Percentiles rank a stretch among this genome's conserved stretches.
phyloP scores from a whole-genome alignment of 2,113 vertebrate genomes.

The Brachypodius melanocephalos region DNA sequence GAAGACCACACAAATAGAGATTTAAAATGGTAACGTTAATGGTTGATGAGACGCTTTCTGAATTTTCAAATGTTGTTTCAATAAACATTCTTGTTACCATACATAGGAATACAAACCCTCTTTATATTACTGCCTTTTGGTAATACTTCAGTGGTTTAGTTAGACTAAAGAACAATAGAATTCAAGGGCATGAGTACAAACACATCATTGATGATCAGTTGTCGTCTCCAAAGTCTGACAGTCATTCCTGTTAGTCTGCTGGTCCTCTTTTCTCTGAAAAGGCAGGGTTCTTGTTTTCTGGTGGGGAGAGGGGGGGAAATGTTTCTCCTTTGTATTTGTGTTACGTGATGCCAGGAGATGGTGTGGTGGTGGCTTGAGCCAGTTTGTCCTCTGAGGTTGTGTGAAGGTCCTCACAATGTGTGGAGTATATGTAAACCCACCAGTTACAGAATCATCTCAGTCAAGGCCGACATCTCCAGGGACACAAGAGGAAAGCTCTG shows the following conservation, averaged over 20 bases:
- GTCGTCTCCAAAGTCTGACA: accelerated
- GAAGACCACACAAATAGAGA: neutral
- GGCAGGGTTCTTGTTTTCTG: neutral
- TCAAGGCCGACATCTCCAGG: neutral
- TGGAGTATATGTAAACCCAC: neutral
- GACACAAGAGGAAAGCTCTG: neutral
- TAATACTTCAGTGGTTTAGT: neutral
- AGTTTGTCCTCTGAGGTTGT: neutral
- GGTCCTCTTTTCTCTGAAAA: neutral
- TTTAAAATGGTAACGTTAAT: neutral
- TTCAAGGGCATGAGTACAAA: neutral
- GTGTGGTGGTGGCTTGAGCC: neutral
- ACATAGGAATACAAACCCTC: neutral
- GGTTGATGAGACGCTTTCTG: neutral
- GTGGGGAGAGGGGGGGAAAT: accelerated
- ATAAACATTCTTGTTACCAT: neutral
- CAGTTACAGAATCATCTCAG: neutral
- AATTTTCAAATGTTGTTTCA: neutral
- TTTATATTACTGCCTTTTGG: neutral
- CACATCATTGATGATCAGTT: accelerated
- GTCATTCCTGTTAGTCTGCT: neutral
- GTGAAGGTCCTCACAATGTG: accelerated
- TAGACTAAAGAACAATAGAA: neutral
- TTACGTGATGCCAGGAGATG: accelerated
- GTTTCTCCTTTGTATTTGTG: neutral